These are phyloP conservation scores for Zosterops lateralis DNA, from an alignment of 2,113 vertebrate species.

Conservation along the genomic window DNA sequence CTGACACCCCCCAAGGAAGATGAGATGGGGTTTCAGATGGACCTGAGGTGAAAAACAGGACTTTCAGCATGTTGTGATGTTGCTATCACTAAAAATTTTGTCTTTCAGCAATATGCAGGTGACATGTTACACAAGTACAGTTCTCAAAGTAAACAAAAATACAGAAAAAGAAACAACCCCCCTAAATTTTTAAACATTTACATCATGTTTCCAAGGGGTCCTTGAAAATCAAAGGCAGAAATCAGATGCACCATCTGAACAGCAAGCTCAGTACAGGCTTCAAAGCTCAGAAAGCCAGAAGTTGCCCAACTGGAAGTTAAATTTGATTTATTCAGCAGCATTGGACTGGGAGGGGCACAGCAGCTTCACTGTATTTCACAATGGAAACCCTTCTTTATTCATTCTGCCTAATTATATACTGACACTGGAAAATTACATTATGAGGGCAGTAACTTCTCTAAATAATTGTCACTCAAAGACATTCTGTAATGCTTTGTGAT, in stretches of 20 bases:
- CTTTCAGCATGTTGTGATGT: neutral
- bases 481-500: slow-evolving; percentile 15
- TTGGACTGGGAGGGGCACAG: slow-evolving; percentile 25
- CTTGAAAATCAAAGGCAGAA: slow-evolving; percentile 5
- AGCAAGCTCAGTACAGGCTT: neutral
- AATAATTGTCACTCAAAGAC: slow-evolving; percentile 49
- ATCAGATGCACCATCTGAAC: slow-evolving; percentile 12
- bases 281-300: slow-evolving; percentile 46
- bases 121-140: neutral
- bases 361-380: slow-evolving; percentile 50
- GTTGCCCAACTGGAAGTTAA: slow-evolving; percentile 59
- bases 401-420: slow-evolving; percentile 55
- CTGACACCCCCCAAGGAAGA: neutral
- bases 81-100: neutral
- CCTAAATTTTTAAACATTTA: neutral
- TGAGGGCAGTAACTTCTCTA: slow-evolving; percentile 32
- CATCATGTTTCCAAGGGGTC: neutral
- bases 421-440: slow-evolving; percentile 51
- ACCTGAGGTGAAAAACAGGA: neutral
- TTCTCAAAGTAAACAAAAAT: neutral
- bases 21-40: neutral
- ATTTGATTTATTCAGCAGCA: slow-evolving; percentile 58
- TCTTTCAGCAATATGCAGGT: neutral
- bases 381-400: slow-evolving; percentile 48
- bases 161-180: accelerated